Conservation (phyloP, 1,140 invertebrate genomes). For the Apis laboriosa region DNA sequence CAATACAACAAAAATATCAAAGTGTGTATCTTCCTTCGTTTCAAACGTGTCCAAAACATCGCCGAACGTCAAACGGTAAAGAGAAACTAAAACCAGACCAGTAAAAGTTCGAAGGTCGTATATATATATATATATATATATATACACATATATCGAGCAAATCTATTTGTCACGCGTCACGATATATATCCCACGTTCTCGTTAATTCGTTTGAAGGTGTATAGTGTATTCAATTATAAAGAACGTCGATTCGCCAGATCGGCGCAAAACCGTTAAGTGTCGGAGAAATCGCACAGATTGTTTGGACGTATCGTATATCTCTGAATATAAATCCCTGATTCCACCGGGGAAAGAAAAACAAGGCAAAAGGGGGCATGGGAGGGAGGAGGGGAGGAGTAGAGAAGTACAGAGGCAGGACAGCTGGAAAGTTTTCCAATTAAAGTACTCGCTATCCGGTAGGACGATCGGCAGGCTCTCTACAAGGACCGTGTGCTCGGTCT, state of each 20-base stretch:
- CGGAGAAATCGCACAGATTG: not conserved
- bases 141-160: not conserved
- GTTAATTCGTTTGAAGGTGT: not conserved
- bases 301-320: conserved; percentile 15
- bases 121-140: too few relatives aligned
- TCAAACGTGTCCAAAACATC: not conserved
- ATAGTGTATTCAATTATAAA: conserved; percentile 1
- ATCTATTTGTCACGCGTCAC: not conserved
- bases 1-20: too few relatives aligned
- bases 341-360: conserved; percentile 30
- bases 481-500: conserved; percentile 60
- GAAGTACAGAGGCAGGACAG: conserved; percentile 40
- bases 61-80: not conserved
- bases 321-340: conserved; percentile 59
- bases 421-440: conserved; percentile 67
- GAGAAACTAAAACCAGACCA: too few relatives aligned
- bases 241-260: not conserved
- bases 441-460: conserved; percentile 58
- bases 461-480: conserved; percentile 42
- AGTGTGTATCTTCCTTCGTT: not conserved
- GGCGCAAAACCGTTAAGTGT: not conserved
- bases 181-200: not conserved
- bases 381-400: not conserved
- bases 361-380: not conserved
- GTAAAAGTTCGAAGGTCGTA: not conserved